Percentiles rank a stretch among this genome's conserved stretches.
These are phyloP conservation scores for Podarcis siculus DNA, from an alignment of 2,797 vertebrate genomes.

Conservation along the genomic window DNA sequence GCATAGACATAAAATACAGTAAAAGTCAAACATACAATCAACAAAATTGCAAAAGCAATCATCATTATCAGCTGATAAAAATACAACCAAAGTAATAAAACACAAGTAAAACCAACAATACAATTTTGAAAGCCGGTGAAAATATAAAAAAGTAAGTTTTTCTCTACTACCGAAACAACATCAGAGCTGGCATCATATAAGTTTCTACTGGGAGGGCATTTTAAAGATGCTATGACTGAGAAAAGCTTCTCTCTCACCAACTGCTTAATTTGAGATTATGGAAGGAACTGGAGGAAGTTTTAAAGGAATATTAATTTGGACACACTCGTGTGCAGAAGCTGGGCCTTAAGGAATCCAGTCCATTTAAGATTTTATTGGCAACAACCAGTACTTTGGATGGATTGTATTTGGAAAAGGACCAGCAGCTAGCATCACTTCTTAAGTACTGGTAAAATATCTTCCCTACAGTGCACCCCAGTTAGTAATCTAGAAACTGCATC, in stretches of 20 bases:
- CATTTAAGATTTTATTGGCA: neutral
- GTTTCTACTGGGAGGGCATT: neutral
- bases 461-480: neutral
- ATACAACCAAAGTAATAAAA: neutral
- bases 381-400: too few species aligned
- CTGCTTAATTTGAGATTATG: neutral
- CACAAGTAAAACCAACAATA: neutral
- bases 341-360: neutral
- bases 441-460: neutral
- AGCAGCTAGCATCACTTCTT: neutral
- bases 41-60: neutral
- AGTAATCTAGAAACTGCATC: neutral
- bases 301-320: neutral
- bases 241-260: neutral
- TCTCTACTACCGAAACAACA: neutral
- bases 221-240: neutral
- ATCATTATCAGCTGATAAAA: neutral
- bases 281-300: neutral
- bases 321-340: neutral
- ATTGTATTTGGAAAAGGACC: neutral
- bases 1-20: neutral
- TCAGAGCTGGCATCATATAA: too few species aligned
- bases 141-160: neutral
- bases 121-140: neutral
- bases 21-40: neutral